Percentiles rank a stretch among this genome's conserved stretches.
Conservation (phyloP, 2,888 invertebrate species). For the Athalia circularis region DNA sequence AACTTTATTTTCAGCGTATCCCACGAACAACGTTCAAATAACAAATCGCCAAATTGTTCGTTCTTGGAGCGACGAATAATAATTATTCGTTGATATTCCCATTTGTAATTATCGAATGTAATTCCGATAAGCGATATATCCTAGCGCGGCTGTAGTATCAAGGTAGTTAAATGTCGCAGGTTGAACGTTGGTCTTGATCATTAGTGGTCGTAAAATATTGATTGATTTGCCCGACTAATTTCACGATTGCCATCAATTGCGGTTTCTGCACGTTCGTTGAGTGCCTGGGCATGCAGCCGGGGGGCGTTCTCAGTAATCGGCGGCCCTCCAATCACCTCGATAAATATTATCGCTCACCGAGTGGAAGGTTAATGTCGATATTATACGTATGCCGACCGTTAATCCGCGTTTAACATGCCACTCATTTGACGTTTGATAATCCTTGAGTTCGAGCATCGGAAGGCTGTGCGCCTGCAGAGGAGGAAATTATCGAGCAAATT, state of each 20-base stretch:
- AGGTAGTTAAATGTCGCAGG: conserved; percentile 55
- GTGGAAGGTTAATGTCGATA: not conserved
- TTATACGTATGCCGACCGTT: not conserved
- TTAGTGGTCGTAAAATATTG: conserved; percentile 65
- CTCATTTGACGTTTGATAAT: too few relatives aligned
- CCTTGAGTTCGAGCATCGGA: too few relatives aligned
- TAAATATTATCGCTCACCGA: conserved; percentile 2
- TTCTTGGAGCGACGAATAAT: not conserved
- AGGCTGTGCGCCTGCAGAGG: too few relatives aligned
- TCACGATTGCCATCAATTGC: conserved; percentile 58
- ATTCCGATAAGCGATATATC: conserved; percentile 53
- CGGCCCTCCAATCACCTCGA: conserved; percentile 9
- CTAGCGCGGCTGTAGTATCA: conserved; percentile 46
- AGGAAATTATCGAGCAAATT: too few relatives aligned
- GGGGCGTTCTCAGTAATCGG: not conserved
- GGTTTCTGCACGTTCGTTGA: not conserved
- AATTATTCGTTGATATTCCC: conserved; percentile 18
- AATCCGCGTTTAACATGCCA: not conserved
- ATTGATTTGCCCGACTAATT: conserved; percentile 61
- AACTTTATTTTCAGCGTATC: not conserved
- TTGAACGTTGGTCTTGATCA: conserved; percentile 56
- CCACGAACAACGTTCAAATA: not conserved
- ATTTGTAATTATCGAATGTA: conserved; percentile 35
- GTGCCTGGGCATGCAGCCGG: not conserved
- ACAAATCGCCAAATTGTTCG: not conserved